phyloP scores from a whole-genome alignment of 2,113 vertebrate genomes.

The Paratilapia polleni region DNA sequence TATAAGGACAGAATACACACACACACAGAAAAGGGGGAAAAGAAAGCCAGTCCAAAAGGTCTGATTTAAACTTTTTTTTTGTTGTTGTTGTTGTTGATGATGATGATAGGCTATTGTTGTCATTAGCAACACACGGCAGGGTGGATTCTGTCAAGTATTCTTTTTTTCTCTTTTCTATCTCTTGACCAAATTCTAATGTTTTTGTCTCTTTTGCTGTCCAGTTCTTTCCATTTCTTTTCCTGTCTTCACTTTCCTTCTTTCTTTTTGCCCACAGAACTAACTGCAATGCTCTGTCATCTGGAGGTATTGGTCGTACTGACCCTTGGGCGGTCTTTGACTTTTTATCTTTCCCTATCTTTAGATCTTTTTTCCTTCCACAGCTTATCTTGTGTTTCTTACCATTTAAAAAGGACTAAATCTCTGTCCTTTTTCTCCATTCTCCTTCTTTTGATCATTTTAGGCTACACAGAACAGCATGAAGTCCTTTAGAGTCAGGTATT shows the following conservation, averaged over 20 bases:
- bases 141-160: neutral
- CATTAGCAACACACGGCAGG: neutral
- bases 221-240: neutral
- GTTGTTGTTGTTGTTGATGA: fast-evolving
- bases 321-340: neutral
- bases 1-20: neutral
- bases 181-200: neutral
- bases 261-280: neutral
- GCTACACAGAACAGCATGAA: neutral
- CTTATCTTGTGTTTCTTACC: neutral
- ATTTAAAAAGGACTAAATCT: neutral
- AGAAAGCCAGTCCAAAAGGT: neutral
- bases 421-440: neutral
- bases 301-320: slow-evolving; percentile 43
- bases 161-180: neutral
- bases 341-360: neutral
- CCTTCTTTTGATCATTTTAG: neutral
- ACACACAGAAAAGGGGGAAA: neutral
- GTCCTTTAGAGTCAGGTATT: neutral
- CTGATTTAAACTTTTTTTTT: neutral
- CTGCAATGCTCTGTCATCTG: neutral
- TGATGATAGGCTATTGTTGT: neutral
- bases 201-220: neutral
- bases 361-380: neutral
- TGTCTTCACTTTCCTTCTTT: neutral